Conservation (phyloP, 2,113 vertebrate genomes). For the Rhabdornis inornatus region DNA sequence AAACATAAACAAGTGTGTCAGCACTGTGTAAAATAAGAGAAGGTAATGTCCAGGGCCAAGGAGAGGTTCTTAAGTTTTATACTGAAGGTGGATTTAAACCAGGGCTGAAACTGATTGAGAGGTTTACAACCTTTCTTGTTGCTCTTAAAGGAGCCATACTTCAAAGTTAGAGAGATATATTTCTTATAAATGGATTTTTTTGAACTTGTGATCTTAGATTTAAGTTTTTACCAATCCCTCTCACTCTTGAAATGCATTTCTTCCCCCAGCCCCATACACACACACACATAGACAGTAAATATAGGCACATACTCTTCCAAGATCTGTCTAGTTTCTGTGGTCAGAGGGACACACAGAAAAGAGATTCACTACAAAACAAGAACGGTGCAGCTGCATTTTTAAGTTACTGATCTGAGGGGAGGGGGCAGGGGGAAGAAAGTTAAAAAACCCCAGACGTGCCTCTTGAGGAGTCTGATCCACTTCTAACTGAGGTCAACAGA, state of each 20-base stretch:
- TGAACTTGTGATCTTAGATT: background rate
- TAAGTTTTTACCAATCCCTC: background rate
- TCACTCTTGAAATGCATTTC: background rate
- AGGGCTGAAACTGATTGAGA: background rate
- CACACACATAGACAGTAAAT: background rate
- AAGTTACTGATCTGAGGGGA: background rate
- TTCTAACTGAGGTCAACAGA: background rate
- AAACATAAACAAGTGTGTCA: background rate
- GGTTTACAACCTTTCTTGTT: background rate
- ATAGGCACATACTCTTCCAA: background rate
- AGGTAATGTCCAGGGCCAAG: background rate
- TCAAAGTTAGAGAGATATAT: background rate
- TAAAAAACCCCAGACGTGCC: background rate
- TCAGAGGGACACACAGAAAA: background rate
- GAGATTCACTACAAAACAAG: background rate
- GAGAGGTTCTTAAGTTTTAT: background rate
- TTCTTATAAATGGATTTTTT: background rate
- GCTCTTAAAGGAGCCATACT: conserved; percentile 16
- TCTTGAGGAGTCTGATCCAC: background rate
- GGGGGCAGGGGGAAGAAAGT: fast-evolving
- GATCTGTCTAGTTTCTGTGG: conserved; percentile 26
- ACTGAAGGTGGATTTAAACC: background rate
- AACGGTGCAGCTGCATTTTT: background rate
- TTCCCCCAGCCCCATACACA: background rate
- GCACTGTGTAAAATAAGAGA: background rate